Conservation (phyloP, 2,797 vertebrate genomes). For the Pitangus sulphuratus region DNA sequence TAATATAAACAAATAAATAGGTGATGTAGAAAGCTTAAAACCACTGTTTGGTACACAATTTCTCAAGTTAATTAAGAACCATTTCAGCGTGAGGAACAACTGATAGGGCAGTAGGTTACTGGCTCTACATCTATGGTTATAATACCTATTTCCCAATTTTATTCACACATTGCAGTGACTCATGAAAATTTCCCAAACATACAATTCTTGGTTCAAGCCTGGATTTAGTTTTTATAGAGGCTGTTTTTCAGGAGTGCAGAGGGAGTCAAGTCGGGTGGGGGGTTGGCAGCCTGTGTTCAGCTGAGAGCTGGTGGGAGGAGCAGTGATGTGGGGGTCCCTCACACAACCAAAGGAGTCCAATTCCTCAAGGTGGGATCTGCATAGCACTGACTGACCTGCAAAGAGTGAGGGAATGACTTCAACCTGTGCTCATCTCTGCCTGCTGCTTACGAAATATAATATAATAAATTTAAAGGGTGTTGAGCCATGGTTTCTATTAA, state of each 20-base stretch:
- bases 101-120: neutral
- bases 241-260: neutral
- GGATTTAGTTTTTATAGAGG: neutral
- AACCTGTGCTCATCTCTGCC: neutral
- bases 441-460: neutral
- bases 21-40: neutral
- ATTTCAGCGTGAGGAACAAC: neutral
- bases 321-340: fast-evolving
- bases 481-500: constrained; percentile 3
- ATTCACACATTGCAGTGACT: neutral
- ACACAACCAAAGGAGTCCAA: fast-evolving
- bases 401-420: neutral
- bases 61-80: neutral
- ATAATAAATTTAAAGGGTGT: neutral
- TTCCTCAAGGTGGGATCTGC: neutral
- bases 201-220: neutral
- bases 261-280: fast-evolving
- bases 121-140: fast-evolving
- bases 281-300: neutral
- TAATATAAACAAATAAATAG: neutral
- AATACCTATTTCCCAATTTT: neutral
- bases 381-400: neutral
- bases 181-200: neutral
- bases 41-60: neutral
- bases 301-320: neutral